Evolutionary conservation across 2,888 invertebrate species (phyloP).

Genomic region (Chloromyia formosa): DNA sequence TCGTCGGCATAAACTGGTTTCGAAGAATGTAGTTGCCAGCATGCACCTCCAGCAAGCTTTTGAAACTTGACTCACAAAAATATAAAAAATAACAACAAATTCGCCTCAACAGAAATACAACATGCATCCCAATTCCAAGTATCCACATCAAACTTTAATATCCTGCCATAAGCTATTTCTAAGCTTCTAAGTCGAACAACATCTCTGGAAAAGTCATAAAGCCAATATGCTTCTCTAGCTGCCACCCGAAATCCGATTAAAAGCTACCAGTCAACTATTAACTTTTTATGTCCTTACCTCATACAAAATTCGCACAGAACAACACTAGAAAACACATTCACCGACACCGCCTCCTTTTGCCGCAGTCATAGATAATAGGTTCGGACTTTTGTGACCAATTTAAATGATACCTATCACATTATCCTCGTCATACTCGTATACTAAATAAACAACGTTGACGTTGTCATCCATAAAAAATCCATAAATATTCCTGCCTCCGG

Average conservation of each 20-base stretch:
- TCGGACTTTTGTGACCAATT: conserved; percentile 1
- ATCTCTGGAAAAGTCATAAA: not conserved
- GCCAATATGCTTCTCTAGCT: not conserved
- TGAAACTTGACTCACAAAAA: too few relatives aligned
- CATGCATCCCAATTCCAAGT: too few relatives aligned
- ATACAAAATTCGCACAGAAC: not conserved
- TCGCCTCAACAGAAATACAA: too few relatives aligned
- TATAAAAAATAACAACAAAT: too few relatives aligned
- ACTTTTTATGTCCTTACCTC: not conserved
- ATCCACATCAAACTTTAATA: not conserved
- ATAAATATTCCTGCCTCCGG: not conserved
- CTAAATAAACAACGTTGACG: not conserved
- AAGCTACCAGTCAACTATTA: not conserved
- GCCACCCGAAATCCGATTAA: not conserved
- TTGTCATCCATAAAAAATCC: conserved; percentile 5
- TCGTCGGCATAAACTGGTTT: too few relatives aligned
- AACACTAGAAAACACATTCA: not conserved
- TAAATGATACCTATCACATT: conserved; percentile 10
- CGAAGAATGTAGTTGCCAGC: too few relatives aligned
- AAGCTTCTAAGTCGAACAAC: not conserved
- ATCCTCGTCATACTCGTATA: not conserved
- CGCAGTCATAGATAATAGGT: not conserved
- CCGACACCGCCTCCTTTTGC: not conserved
- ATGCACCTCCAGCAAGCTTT: too few relatives aligned
- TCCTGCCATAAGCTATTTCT: not conserved